These are phyloP conservation scores for Drosophila fuyamai DNA, from an alignment of 1,140 invertebrate genomes.

Conservation along the genomic window DNA sequence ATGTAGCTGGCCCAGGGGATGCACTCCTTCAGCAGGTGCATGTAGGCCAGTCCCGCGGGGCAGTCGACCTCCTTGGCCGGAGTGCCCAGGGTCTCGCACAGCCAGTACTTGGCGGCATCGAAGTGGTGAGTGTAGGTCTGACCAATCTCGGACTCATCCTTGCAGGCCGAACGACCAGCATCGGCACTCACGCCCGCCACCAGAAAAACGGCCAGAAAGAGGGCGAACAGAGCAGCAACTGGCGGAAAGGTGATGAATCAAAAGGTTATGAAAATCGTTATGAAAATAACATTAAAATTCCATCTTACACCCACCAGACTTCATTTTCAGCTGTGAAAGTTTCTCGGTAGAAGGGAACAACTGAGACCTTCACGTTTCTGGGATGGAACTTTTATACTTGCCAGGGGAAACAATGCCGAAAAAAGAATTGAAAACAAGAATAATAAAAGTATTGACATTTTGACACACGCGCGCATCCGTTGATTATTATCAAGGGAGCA, in stretches of 20 bases:
- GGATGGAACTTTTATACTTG: constrained; percentile 62
- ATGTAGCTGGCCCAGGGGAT: constrained; percentile 79
- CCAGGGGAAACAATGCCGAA: constrained; percentile 3
- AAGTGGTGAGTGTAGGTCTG: constrained; percentile 74
- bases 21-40: constrained; percentile 80
- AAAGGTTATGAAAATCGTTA: constrained; percentile 9
- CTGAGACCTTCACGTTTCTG: constrained; percentile 39
- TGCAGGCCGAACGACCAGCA: constrained; percentile 74
- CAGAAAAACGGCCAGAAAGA: constrained; percentile 52
- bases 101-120: constrained; percentile 79
- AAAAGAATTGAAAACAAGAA: constrained; percentile 21
- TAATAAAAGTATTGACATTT: constrained; percentile 48
- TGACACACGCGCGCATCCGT: constrained; percentile 67
- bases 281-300: constrained; percentile 15
- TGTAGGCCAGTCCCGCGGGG: constrained; percentile 70
- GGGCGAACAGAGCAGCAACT: constrained; percentile 49
- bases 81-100: constrained; percentile 61
- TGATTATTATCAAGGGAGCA: constrained; percentile 58
- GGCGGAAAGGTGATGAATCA: constrained; percentile 1
- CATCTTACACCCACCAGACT: constrained; percentile 55
- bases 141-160: constrained; percentile 68
- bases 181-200: constrained; percentile 45
- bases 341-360: constrained; percentile 44
- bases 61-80: constrained; percentile 72
- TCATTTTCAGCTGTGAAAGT: constrained; percentile 63